These are phyloP conservation scores for Silurus asotus DNA, from an alignment of 2,113 vertebrate species.

Conservation along the genomic window DNA sequence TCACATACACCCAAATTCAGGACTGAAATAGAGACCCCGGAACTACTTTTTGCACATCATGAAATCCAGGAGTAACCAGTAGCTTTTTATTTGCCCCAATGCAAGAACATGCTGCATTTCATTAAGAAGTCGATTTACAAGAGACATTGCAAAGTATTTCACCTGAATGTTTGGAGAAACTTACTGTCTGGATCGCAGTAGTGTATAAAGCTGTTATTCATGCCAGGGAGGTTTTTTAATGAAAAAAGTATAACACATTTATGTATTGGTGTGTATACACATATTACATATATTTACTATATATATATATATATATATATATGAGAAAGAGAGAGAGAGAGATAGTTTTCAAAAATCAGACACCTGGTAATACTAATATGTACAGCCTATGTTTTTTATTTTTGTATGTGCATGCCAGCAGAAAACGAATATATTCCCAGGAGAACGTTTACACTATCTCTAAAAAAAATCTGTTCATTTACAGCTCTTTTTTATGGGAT, in stretches of 20 bases:
- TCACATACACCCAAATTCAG: neutral
- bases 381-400: constrained; percentile 8
- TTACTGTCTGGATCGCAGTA: too few species aligned
- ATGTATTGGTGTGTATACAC: too few species aligned
- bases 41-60: neutral
- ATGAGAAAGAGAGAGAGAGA: too few species aligned
- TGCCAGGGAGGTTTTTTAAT: too few species aligned
- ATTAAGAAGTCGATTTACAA: too few species aligned
- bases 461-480: constrained; percentile 10
- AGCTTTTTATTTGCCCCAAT: neutral
- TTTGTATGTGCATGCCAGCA: constrained; percentile 1
- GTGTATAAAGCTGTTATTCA: too few species aligned
- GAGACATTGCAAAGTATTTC: too few species aligned
- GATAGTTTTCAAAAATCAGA: neutral
- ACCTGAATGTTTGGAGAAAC: too few species aligned
- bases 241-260: too few species aligned
- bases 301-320: too few species aligned
- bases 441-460: neutral
- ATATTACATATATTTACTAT: too few species aligned
- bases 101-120: neutral
- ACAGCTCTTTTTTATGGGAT: neutral
- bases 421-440: neutral
- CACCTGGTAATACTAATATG: neutral
- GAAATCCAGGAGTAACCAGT: neutral
- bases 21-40: neutral